A percentile compares a stretch with the other conserved stretches of the same genome.
Conservation (phyloP, 2,797 vertebrate species). For the Peromyscus aztecus region DNA sequence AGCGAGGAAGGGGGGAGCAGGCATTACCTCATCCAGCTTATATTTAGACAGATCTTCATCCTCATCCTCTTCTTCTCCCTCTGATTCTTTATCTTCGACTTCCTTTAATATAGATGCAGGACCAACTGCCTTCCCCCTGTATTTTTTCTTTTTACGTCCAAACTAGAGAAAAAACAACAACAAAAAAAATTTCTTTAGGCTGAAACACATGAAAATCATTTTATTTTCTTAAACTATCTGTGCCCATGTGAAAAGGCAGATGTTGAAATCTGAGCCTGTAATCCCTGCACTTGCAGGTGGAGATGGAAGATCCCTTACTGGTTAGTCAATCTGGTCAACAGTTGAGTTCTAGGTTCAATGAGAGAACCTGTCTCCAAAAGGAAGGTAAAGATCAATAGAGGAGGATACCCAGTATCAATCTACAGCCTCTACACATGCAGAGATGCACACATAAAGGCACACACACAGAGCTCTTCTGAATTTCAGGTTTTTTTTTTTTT, state of each 20-base stretch:
- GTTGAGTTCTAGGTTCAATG: background rate
- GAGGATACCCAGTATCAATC: too few relatives aligned
- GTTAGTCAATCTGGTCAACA: background rate
- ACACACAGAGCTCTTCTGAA: background rate
- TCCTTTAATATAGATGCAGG: constrained; percentile 91
- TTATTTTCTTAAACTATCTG: background rate
- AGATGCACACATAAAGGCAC: background rate
- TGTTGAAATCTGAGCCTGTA: background rate
- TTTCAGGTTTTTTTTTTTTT: background rate
- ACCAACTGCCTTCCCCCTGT: constrained; percentile 92
- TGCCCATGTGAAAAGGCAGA: background rate
- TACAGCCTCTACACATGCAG: background rate
- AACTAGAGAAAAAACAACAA: constrained; percentile 89
- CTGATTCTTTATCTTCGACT: constrained; percentile 93
- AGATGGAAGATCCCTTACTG: background rate
- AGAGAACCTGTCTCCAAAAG: background rate
- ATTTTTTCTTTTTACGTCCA: constrained; percentile 99
- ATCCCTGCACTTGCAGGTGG: background rate
- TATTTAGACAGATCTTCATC: constrained; percentile 99
- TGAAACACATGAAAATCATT: background rate
- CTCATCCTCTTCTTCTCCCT: constrained; percentile 93
- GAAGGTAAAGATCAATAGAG: background rate
- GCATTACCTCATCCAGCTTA: constrained; percentile 95
- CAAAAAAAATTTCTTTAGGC: constrained; percentile 32
- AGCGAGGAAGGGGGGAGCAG: background rate